phyloP scores from a whole-genome alignment of 1,140 invertebrate genomes.

The Pissodes strobi region DNA sequence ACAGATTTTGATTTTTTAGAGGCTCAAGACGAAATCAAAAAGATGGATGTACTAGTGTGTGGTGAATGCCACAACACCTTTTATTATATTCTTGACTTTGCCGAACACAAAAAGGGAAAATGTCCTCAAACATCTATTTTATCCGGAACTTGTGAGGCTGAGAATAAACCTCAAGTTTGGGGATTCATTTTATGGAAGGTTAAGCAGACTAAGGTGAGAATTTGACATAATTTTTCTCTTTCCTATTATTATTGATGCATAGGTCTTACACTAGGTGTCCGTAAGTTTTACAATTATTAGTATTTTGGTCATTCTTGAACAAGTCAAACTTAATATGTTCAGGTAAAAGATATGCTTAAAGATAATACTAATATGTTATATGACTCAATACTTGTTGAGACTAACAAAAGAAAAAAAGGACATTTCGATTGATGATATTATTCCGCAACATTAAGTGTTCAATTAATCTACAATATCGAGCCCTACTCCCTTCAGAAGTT shows the following conservation, averaged over 20 bases:
- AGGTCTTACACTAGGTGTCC: no score
- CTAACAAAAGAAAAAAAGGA: no score
- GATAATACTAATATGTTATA: no score
- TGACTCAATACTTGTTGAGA: no score
- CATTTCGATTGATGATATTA: no score
- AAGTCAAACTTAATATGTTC: no score
- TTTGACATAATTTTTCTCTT: neutral
- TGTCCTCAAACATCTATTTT: conserved; percentile 60
- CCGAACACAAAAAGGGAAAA: conserved; percentile 67
- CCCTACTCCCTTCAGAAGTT: no score
- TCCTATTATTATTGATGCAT: neutral
- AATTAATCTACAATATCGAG: no score
- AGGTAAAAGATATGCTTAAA: no score
- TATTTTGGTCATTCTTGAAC: no score
- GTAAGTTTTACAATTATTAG: no score
- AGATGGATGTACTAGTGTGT: conserved; percentile 77
- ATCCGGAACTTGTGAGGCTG: conserved; percentile 54
- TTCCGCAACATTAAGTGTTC: no score
- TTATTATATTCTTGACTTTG: conserved; percentile 78
- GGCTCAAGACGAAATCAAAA: conserved; percentile 73
- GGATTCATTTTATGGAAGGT: conserved; percentile 81
- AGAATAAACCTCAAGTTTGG: conserved; percentile 81
- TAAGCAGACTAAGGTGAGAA: conserved; percentile 57
- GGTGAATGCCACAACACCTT: conserved; percentile 78
- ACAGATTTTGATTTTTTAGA: conserved; percentile 58